Conservation (phyloP, 2,113 vertebrate genomes). For the Ramphastos sulfuratus region DNA sequence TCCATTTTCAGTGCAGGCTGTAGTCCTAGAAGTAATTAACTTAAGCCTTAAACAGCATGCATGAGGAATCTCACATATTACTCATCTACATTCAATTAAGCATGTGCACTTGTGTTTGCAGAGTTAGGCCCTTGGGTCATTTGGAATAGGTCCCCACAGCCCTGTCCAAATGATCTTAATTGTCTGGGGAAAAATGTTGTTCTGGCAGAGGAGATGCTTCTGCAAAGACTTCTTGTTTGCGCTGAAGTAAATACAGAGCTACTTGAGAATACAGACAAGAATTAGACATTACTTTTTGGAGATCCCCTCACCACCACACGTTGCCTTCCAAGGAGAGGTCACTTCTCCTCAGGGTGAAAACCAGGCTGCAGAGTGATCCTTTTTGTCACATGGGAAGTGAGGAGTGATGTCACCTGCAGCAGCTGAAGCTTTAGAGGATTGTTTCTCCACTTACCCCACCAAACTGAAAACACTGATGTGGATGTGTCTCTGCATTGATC, state of each 20-base stretch:
- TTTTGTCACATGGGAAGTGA: rapidly evolving
- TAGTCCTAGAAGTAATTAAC: not conserved
- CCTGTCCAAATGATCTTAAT: slow-evolving; percentile 6
- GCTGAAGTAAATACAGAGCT: not conserved
- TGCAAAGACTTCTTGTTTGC: not conserved
- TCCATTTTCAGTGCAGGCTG: not conserved
- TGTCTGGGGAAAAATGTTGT: not conserved
- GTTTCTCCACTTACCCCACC: not conserved
- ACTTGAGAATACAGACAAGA: not conserved
- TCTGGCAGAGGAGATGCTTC: slow-evolving; percentile 4
- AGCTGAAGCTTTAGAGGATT: not conserved
- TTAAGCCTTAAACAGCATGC: not conserved
- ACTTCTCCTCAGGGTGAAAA: not conserved
- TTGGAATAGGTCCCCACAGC: not conserved
- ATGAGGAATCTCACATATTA: not conserved
- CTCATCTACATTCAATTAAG: slow-evolving; percentile 16
- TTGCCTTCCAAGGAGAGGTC: not conserved
- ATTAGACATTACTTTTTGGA: not conserved
- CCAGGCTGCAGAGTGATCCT: not conserved
- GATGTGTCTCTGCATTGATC: not conserved
- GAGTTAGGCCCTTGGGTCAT: not conserved
- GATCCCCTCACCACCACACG: not conserved
- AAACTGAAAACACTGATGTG: not conserved
- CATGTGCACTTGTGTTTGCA: not conserved
- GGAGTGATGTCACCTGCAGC: not conserved